These are phyloP conservation scores for Stenotaenia linearis DNA, from an alignment of 2,888 invertebrate species.

Conservation along the genomic window DNA sequence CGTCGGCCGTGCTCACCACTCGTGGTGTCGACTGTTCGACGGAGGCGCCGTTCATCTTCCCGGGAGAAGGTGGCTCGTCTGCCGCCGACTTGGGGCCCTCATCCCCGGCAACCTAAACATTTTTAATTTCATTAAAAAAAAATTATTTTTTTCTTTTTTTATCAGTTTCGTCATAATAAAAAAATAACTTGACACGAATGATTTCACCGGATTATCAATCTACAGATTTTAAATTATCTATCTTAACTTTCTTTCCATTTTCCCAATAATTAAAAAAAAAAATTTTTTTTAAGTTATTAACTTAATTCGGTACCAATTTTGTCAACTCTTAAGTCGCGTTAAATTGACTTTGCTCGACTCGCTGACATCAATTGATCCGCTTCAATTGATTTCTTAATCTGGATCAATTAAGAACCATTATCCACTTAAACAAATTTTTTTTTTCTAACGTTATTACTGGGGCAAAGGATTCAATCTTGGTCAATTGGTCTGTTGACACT, in stretches of 20 bases:
- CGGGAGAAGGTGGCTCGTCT: constrained; percentile 27
- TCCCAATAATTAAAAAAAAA: too few species aligned
- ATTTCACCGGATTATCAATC: neutral
- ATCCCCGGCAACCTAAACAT: constrained; percentile 10
- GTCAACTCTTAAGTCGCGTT: neutral
- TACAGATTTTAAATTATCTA: neutral
- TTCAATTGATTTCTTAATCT: constrained; percentile 13
- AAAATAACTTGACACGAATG: neutral
- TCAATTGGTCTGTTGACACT: neutral
- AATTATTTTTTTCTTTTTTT: neutral
- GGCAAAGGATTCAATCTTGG: neutral
- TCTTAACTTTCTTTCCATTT: too few species aligned
- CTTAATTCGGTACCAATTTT: neutral
- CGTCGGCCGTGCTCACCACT: constrained; percentile 51
- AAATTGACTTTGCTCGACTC: neutral
- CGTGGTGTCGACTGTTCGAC: constrained; percentile 16
- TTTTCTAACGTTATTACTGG: too few species aligned
- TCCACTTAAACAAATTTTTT: neutral
- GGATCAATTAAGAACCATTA: constrained; percentile 1
- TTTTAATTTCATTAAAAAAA: neutral
- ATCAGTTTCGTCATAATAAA: neutral
- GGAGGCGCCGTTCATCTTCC: constrained; percentile 26
- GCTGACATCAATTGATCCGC: neutral
- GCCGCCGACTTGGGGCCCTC: constrained; percentile 24
- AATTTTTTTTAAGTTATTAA: too few species aligned